These are phyloP conservation scores for Drosophila eugracilis DNA, from an alignment of 1,140 invertebrate genomes.

Conservation along the genomic window DNA sequence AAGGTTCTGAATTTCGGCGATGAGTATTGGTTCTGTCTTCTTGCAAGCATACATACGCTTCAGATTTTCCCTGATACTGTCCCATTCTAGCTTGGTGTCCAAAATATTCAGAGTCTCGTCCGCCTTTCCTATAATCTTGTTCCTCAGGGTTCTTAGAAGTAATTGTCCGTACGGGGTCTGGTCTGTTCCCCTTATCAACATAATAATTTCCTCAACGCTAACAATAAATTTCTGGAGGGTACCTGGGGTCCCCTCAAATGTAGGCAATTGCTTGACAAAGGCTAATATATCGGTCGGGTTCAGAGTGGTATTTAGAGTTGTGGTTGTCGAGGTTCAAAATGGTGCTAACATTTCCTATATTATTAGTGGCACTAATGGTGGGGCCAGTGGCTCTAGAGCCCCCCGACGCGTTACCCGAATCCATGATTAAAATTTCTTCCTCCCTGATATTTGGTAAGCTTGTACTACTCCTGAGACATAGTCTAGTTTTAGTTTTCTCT, in stretches of 20 bases:
- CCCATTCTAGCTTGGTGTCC: neutral
- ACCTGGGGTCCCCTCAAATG: neutral
- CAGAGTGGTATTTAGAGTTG: neutral
- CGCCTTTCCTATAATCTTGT: conserved; percentile 11
- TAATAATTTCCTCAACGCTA: conserved; percentile 16
- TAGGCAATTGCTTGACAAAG: too few species aligned
- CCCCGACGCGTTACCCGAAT: neutral
- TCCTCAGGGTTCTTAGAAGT: neutral
- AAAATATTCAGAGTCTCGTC: neutral
- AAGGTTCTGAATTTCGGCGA: neutral
- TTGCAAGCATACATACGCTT: neutral
- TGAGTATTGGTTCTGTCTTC: neutral
- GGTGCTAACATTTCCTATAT: neutral
- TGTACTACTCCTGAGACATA: conserved; percentile 1
- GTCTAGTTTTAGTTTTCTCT: neutral
- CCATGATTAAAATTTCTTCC: neutral
- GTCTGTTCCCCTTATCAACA: conserved; percentile 13
- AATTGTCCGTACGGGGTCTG: conserved; percentile 9
- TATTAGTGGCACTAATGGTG: neutral
- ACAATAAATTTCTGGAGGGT: conserved; percentile 8
- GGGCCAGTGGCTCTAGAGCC: neutral
- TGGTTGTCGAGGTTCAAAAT: neutral
- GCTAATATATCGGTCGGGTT: too few species aligned
- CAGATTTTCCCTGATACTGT: neutral
- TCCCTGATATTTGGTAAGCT: neutral